phyloP scores from a whole-genome alignment of 2,888 invertebrate genomes.

The Eupelmus urozonus region DNA sequence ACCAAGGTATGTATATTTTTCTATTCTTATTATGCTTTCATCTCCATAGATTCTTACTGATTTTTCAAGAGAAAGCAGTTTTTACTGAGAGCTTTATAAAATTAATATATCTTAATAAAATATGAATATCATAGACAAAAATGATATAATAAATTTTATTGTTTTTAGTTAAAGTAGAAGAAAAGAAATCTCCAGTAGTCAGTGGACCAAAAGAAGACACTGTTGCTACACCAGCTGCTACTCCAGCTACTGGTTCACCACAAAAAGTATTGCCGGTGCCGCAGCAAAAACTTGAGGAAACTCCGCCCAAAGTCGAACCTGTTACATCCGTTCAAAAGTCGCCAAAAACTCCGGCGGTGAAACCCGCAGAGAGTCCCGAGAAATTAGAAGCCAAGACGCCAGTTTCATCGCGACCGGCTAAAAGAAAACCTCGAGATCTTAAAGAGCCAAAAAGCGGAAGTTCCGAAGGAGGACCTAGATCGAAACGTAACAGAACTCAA shows the following conservation, averaged over 20 bases:
- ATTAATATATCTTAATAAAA: not conserved
- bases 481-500: conserved; percentile 81
- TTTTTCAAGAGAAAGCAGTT: not conserved
- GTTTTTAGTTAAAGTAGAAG: conserved; percentile 69
- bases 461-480: conserved; percentile 76
- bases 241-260: conserved; percentile 25
- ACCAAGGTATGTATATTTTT: conserved; percentile 51
- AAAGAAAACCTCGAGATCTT: conserved; percentile 73
- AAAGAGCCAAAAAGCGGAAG: conserved; percentile 69
- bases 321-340: conserved; percentile 62
- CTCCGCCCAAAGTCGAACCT: conserved; percentile 49
- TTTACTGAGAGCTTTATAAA: not conserved
- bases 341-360: conserved; percentile 46
- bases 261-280: conserved; percentile 45
- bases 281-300: conserved; percentile 60
- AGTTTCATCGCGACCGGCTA: conserved; percentile 64
- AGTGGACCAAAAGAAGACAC: conserved; percentile 67
- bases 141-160: too few relatives aligned
- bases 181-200: conserved; percentile 70
- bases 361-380: conserved; percentile 59
- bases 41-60: too few relatives aligned
- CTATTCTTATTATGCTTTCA: too few relatives aligned
- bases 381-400: conserved; percentile 54
- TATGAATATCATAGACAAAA: conserved; percentile 42
- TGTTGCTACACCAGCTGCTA: conserved; percentile 50